Base-by-base conservation (phyloP, 1,140 invertebrate genomes). In the Papilio glaucus region DNA sequence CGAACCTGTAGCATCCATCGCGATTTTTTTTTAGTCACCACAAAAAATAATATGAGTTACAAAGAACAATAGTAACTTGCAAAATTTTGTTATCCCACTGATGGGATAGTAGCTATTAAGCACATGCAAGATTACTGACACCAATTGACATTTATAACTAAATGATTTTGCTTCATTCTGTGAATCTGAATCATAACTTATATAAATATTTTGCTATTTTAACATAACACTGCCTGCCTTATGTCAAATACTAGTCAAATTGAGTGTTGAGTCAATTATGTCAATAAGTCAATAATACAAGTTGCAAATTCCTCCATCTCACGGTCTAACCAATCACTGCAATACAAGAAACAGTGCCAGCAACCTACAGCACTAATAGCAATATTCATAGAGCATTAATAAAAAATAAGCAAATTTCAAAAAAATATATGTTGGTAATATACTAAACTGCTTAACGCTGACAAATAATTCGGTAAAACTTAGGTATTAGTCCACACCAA, bases 1-100 rank as follows among this genome's bases (percentile, higher is more conserved):
- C 77, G 89, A 91, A 74, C 88, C 89, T 18, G 85, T 79, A 45
- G 79, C 68, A 74, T 92, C 89, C 88, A 89, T 90, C 33, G 13
- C 18, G 62, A 37, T 60, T 33, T 18, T 62, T 15, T 45, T 65
- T 39, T 29, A 4, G 21, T 68, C 21, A 29, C 38, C 26, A 45
- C 38, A 45, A 68, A 68, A 42, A 68, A 26, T 53, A 26, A 53
- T 21, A 7, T 18, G 24, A 53, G 49, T 24, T 53, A 53, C 49
- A 53, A 53, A 53, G 49, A 10, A 53, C 10, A 24, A 45, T 45
- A 15, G 49, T 24, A 26, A 26, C 49, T 53, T 53, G 21, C 10
- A 12, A 53, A 3, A 33, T 33, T 53, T 53, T 53, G 8, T 4
- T 53, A 10, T 53, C 15, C 21, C n/a, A 3, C 9, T 4, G 49